Percentiles rank a stretch among this genome's conserved stretches.
These are phyloP conservation scores for Amblyopsis hoosieri DNA, from an alignment of 2,797 vertebrate species.

Conservation along the genomic window DNA sequence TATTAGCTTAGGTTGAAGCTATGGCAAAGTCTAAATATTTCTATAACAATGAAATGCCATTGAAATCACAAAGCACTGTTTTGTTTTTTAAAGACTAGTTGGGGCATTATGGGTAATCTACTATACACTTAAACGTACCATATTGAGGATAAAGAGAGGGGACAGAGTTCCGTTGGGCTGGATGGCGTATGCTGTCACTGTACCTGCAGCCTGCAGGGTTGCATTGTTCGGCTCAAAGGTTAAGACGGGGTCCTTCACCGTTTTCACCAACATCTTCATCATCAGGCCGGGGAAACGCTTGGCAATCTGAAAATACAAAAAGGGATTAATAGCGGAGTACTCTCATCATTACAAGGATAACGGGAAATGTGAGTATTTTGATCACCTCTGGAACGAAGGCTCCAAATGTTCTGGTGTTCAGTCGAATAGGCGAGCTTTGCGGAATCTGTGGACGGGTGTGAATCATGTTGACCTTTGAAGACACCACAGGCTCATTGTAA, in stretches of 20 bases:
- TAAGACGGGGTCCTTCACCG: slow-evolving; percentile 39
- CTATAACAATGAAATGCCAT: too few relatives aligned
- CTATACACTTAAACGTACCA: slow-evolving; percentile 61
- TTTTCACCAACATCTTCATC: slow-evolving; percentile 74
- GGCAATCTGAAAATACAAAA: slow-evolving; percentile 57
- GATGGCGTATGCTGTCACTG: slow-evolving; percentile 73
- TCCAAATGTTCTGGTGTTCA: slow-evolving; percentile 76
- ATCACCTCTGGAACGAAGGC: slow-evolving; percentile 73
- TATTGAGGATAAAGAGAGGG: slow-evolving; percentile 74
- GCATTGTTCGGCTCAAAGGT: slow-evolving; percentile 58
- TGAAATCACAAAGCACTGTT: not conserved
- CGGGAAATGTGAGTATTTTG: not conserved
- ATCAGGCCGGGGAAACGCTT: slow-evolving; percentile 70
- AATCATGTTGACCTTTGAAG: too few relatives aligned
- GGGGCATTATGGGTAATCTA: not conserved
- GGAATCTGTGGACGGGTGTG: slow-evolving; percentile 65
- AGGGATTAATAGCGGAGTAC: too few relatives aligned
- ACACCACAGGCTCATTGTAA: not conserved
- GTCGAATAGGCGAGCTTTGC: slow-evolving; percentile 64
- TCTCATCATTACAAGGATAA: not conserved
- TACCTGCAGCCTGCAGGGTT: slow-evolving; percentile 49
- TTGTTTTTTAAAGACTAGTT: too few relatives aligned
- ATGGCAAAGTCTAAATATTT: too few relatives aligned
- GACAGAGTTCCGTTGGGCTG: slow-evolving; percentile 68
- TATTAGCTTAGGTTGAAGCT: too few relatives aligned